Percentiles rank a stretch among this genome's conserved stretches.
phyloP scores from a whole-genome alignment of 2,797 vertebrate genomes.

The Chromobotia macracanthus region DNA sequence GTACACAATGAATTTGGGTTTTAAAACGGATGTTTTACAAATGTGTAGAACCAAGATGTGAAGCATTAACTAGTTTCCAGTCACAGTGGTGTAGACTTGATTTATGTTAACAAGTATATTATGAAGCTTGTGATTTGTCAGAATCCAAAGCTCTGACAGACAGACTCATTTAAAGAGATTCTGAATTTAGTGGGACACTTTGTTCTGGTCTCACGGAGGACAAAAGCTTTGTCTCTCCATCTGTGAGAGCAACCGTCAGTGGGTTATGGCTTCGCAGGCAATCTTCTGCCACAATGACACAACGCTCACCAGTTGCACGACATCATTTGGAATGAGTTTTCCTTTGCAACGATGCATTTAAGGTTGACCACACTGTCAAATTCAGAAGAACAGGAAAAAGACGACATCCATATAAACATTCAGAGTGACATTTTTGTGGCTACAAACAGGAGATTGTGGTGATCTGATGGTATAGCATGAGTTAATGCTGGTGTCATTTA shows the following conservation, averaged over 20 bases:
- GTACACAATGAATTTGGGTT: background rate
- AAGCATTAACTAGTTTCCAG: background rate
- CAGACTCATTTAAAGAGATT: background rate
- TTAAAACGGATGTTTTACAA: background rate
- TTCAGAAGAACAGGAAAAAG: constrained; percentile 7
- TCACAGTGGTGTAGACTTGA: background rate
- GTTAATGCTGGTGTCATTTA: background rate
- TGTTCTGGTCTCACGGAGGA: too few species aligned
- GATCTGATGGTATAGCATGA: constrained; percentile 8
- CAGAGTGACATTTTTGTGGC: constrained; percentile 17
- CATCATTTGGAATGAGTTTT: background rate
- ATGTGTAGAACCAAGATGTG: background rate
- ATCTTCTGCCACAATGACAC: background rate
- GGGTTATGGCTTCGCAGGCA: too few species aligned
- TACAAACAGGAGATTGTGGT: constrained; percentile 21
- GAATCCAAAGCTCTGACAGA: constrained; percentile 1
- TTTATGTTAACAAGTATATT: background rate
- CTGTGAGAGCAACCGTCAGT: too few species aligned
- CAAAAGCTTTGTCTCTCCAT: background rate
- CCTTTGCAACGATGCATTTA: constrained; percentile 1
- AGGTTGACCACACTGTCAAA: constrained; percentile 30
- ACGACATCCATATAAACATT: constrained; percentile 22
- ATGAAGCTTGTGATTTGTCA: background rate
- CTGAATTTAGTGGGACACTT: background rate
- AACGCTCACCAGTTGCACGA: constrained; percentile 8